Percentiles rank a stretch among this genome's conserved stretches.
Evolutionary conservation across 2,113 vertebrate genomes (phyloP).

Genomic region (Otolemur garnettii): DNA sequence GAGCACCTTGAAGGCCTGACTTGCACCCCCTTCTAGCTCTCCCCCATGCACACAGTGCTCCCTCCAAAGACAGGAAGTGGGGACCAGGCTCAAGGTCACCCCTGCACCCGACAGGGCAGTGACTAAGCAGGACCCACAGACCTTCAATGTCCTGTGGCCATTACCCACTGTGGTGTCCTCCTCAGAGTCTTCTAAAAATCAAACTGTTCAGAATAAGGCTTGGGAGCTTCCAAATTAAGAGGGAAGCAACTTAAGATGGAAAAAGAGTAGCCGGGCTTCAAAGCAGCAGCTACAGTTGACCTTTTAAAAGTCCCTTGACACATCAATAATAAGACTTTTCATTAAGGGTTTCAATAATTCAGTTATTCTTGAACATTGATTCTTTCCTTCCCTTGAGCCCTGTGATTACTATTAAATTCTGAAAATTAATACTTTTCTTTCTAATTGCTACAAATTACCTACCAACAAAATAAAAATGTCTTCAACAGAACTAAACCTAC

Average conservation of each 20-base stretch:
- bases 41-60: not conserved
- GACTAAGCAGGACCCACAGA: not conserved
- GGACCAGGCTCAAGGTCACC: not conserved
- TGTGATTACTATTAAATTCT: constrained; percentile 46
- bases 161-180: not conserved
- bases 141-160: not conserved
- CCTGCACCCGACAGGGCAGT: not conserved
- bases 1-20: not conserved
- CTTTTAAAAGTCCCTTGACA: not conserved
- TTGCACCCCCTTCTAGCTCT: not conserved
- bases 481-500: constrained; percentile 39
- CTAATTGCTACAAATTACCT: constrained; percentile 19
- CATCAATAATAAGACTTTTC: not conserved
- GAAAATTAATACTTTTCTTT: constrained; percentile 6
- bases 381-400: not conserved
- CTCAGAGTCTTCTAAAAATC: not conserved
- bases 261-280: not conserved
- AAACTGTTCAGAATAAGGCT: not conserved
- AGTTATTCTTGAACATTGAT: not conserved
- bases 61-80: not conserved
- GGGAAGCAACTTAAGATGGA: not conserved
- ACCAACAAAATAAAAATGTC: not conserved
- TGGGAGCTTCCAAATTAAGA: not conserved
- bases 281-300: not conserved
- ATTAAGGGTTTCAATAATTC: not conserved